phyloP scores from a whole-genome alignment of 2,797 vertebrate genomes.

The Microctenopoma lineatum region DNA sequence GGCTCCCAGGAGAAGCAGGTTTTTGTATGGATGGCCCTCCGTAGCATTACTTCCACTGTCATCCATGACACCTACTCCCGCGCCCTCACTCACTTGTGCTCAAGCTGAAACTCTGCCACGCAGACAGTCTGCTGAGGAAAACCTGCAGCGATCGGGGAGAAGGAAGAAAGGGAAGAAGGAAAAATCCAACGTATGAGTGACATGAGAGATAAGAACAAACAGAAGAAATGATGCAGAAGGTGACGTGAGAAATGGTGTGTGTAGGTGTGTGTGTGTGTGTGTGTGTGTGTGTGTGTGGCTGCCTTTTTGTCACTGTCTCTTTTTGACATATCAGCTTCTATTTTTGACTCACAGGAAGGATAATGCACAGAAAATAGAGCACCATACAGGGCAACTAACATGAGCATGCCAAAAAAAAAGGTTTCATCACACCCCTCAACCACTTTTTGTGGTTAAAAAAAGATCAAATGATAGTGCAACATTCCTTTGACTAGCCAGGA shows the following conservation, averaged over 20 bases:
- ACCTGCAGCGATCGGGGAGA: slow-evolving; percentile 57
- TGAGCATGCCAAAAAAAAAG: slow-evolving; percentile 37
- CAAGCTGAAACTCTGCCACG: slow-evolving; percentile 53
- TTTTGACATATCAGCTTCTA: slow-evolving; percentile 79
- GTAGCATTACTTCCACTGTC: slow-evolving; percentile 1
- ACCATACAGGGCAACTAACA: slow-evolving; percentile 58
- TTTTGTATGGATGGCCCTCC: slow-evolving; percentile 58
- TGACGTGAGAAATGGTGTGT: slow-evolving; percentile 29
- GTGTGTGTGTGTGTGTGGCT: slow-evolving; percentile 53
- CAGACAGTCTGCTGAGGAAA: slow-evolving; percentile 67
- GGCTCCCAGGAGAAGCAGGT: slow-evolving; percentile 84
- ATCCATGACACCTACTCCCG: slow-evolving; percentile 70
- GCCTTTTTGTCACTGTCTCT: slow-evolving; percentile 76
- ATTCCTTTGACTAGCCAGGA: slow-evolving; percentile 51
- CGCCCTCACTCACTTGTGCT: slow-evolving; percentile 56
- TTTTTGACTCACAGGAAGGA: slow-evolving; percentile 70
- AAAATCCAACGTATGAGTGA: slow-evolving; percentile 53
- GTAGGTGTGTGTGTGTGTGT: slow-evolving; percentile 40
- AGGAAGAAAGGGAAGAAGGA: slow-evolving; percentile 16
- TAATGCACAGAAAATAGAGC: slow-evolving; percentile 78
- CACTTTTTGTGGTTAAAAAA: slow-evolving; percentile 61
- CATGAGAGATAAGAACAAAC: slow-evolving; percentile 54
- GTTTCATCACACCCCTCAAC: slow-evolving; percentile 49
- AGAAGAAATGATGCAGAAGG: slow-evolving; percentile 47
- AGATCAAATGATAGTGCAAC: slow-evolving; percentile 52